phyloP scores from a whole-genome alignment of 2,113 vertebrate species.

The Phoenicopterus ruber region DNA sequence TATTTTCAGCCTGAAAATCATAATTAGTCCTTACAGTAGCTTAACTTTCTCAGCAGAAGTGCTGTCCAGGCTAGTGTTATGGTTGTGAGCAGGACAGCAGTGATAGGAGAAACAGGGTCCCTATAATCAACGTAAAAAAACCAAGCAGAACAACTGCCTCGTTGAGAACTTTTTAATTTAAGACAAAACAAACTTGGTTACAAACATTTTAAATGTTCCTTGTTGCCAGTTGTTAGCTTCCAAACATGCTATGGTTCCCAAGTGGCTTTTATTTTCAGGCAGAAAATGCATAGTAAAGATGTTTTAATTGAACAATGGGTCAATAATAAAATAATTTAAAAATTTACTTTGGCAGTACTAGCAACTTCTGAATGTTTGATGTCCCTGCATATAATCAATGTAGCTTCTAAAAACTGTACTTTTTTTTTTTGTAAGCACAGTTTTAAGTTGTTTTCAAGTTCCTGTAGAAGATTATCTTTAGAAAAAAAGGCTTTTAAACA shows the following conservation, averaged over 20 bases:
- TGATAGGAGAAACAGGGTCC: neutral
- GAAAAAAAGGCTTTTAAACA: neutral
- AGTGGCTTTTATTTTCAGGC: neutral
- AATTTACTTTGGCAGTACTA: neutral
- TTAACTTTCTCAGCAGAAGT: neutral
- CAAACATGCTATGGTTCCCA: neutral
- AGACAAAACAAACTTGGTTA: neutral
- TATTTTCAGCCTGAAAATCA: conserved; percentile 31
- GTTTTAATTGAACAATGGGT: neutral
- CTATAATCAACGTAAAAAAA: no score
- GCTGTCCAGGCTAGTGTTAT: neutral
- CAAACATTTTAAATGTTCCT: neutral
- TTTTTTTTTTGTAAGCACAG: neutral
- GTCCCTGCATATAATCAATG: neutral
- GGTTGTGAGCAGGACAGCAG: neutral
- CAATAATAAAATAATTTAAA: neutral
- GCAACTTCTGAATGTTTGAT: neutral
- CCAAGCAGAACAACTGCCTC: no score
- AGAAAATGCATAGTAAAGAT: neutral
- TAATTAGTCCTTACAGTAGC: neutral
- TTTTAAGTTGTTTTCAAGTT: neutral
- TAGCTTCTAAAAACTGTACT: neutral
- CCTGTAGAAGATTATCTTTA: neutral
- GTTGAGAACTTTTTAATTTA: neutral
- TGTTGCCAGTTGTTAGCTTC: neutral